Conservation (phyloP, 2,113 vertebrate genomes). For the Cryptomyrus ogoouensis region DNA sequence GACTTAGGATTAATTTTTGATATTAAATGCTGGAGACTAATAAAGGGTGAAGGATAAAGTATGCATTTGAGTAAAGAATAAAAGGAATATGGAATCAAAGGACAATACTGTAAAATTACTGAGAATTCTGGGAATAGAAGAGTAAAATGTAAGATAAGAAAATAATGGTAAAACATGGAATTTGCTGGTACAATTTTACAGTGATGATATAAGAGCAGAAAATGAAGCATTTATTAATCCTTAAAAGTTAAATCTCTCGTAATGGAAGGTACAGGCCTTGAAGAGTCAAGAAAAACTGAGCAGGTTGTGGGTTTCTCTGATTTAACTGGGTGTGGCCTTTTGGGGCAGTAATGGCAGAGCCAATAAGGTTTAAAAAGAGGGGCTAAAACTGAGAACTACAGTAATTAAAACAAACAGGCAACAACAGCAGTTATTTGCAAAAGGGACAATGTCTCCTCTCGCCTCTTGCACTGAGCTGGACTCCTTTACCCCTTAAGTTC, state of each 20-base stretch:
- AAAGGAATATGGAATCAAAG: background rate
- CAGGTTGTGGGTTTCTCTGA: background rate
- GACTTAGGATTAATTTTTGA: background rate
- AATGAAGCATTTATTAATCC: background rate
- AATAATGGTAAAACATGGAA: background rate
- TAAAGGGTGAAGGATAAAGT: background rate
- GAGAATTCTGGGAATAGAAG: background rate
- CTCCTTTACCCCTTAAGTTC: background rate
- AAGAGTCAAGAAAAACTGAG: background rate
- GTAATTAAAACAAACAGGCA: background rate
- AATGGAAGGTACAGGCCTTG: background rate
- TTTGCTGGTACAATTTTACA: background rate
- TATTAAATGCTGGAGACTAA: background rate
- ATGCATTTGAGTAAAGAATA: background rate
- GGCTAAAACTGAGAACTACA: background rate
- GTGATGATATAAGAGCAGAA: background rate
- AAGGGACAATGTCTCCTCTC: background rate
- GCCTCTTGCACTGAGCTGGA: background rate
- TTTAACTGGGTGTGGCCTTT: background rate
- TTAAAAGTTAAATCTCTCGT: background rate
- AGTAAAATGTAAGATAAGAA: background rate
- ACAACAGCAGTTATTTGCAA: background rate
- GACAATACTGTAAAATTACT: background rate
- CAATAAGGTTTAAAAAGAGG: background rate
- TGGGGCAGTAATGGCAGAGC: background rate